These are phyloP conservation scores for Notolabrus celidotus DNA, from an alignment of 2,797 vertebrate species.

Conservation along the genomic window DNA sequence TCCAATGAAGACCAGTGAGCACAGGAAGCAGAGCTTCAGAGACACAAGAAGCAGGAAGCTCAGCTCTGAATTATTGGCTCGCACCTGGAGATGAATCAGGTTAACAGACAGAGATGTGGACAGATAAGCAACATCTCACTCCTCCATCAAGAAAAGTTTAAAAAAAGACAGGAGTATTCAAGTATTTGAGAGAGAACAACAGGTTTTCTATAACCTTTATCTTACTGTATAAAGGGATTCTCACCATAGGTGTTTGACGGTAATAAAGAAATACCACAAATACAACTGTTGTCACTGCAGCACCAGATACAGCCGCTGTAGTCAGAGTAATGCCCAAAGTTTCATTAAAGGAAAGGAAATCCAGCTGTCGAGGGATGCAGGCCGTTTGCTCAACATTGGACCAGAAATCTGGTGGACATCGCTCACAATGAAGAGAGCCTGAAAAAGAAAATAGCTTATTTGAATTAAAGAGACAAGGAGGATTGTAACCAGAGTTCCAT, in stretches of 20 bases:
- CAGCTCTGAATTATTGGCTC: slow-evolving; percentile 84
- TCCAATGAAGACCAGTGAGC: slow-evolving; percentile 71
- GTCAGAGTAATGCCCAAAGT: slow-evolving; percentile 80
- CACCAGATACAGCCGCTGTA: slow-evolving; percentile 75
- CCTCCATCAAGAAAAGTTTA: no score
- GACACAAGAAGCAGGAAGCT: slow-evolving; percentile 79
- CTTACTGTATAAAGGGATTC: slow-evolving; percentile 6
- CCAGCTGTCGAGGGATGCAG: slow-evolving; percentile 77
- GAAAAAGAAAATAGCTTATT: neutral
- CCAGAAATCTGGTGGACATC: slow-evolving; percentile 82
- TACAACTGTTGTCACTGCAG: slow-evolving; percentile 71
- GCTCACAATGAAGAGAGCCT: slow-evolving; percentile 79
- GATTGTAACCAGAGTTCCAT: neutral
- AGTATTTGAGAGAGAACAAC: no score
- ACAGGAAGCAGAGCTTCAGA: slow-evolving; percentile 67
- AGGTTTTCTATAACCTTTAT: slow-evolving; percentile 8
- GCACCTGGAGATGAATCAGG: slow-evolving; percentile 56
- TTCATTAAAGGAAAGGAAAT: slow-evolving; percentile 84
- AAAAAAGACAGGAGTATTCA: no score
- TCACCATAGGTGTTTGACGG: slow-evolving; percentile 82
- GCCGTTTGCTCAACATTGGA: slow-evolving; percentile 69
- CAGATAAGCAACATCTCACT: no score
- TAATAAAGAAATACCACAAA: slow-evolving; percentile 79
- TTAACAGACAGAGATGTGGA: no score
- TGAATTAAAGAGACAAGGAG: slow-evolving; percentile 61